Conservation (phyloP, 2,797 vertebrate genomes). For the Sternarchorhynchus goeldii region DNA sequence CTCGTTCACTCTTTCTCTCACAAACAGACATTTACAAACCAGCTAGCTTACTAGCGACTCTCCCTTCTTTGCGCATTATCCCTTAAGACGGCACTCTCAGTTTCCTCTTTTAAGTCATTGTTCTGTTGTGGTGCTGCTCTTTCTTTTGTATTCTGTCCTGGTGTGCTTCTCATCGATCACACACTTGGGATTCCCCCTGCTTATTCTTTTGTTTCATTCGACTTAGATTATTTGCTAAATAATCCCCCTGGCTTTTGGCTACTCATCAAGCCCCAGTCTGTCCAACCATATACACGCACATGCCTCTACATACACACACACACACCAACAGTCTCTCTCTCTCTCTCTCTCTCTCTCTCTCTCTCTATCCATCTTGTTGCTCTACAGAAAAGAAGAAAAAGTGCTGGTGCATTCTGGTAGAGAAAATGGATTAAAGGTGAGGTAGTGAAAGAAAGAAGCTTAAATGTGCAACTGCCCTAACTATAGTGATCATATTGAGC, state of each 20-base stretch:
- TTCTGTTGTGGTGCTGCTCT: constrained; percentile 11
- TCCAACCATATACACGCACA: too few relatives aligned
- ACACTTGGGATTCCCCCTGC: not conserved
- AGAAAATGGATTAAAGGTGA: constrained; percentile 59
- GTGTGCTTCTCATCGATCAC: constrained; percentile 3
- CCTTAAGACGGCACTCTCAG: constrained; percentile 37
- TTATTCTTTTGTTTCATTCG: constrained; percentile 33
- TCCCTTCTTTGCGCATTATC: constrained; percentile 31
- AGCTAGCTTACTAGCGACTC: constrained; percentile 43
- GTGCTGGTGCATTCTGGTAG: constrained; percentile 78
- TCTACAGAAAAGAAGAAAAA: constrained; percentile 69
- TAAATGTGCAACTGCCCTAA: constrained; percentile 23
- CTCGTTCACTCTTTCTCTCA: constrained; percentile 60
- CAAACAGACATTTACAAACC: constrained; percentile 28
- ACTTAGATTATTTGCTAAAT: constrained; percentile 45
- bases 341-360: constrained; percentile 42
- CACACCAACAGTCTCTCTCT: constrained; percentile 16
- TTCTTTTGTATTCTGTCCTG: constrained; percentile 5
- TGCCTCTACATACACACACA: not conserved
- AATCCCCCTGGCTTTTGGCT: constrained; percentile 11
- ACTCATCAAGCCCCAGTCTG: constrained; percentile 17
- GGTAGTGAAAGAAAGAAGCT: constrained; percentile 53
- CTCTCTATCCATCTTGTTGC: constrained; percentile 69
- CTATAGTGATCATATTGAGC: too few relatives aligned
- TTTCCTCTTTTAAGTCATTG: constrained; percentile 21